Base-by-base conservation (phyloP, 2,888 invertebrate genomes). In the Azorinus chamasolen region DNA sequence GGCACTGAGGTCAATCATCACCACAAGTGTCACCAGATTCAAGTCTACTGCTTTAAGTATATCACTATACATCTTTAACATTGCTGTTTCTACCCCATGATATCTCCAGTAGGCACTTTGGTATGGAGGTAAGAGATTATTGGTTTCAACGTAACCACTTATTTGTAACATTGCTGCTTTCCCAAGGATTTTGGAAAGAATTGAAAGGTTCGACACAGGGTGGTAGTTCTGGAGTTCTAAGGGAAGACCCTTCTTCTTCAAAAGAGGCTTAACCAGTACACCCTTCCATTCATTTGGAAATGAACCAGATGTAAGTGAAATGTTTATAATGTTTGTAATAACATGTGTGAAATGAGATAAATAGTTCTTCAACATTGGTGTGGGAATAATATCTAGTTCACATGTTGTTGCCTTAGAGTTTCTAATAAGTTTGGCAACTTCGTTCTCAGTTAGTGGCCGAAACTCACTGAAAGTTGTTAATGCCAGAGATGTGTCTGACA, bases 151-250 rank as follows among this genome's bases (percentile, higher is more conserved):
- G 61, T 58, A 62, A 25, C 50, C 25, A 18, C 55, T 54, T 25
- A 45, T 39, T 41, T 53, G 48, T 25, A 57, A 62, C 14, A 59
- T 41, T 39, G 59, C 61, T 24, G 61, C 43, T 48, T 77, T 77
- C 46, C 66, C 65, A 25, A 77, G 50, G 18, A 77, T 32, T 66
- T 77, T 77, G 12, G 71, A 77, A 10, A 77, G 54, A 41, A 77
- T 72, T 41, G 75, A 18, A 20, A 75, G 58, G 22, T 57, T 64
- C 37, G 61, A 46, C 10, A 75, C 63, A 14, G 64, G 70, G 48
- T 64, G 16, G 45, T 75, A 75, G 53, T 75, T 71, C 18, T 48
- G n/a, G 37, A 64, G 45, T 48, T 18, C 48, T 5, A 70, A 64
- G 45, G 72, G 62, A 27, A 77, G 71, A 24, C 71, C 72, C 18